Percentiles rank a stretch among this genome's conserved stretches.
Evolutionary conservation across 2,888 invertebrate species (phyloP).

Genomic region (Synanthedon tipuliformis): DNA sequence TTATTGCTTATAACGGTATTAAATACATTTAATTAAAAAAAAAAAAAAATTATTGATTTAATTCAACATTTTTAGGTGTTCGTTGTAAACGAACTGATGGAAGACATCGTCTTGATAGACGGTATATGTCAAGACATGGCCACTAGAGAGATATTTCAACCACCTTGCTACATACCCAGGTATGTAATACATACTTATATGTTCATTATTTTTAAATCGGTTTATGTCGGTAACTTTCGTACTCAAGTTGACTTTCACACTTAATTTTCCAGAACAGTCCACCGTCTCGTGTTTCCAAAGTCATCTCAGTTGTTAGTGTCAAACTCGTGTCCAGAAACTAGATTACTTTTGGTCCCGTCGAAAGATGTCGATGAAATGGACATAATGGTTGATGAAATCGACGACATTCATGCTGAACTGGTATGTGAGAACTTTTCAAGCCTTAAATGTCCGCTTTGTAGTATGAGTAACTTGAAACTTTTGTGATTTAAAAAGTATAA

Average conservation of each 20-base stretch:
- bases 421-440: constrained; percentile 14
- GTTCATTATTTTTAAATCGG: too few relatives aligned
- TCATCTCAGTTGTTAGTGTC: constrained; percentile 47
- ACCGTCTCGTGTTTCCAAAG: constrained; percentile 52
- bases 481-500: too few relatives aligned
- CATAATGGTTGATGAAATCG: constrained; percentile 59
- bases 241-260: neutral
- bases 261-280: constrained; percentile 38
- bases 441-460: too few relatives aligned
- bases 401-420: constrained; percentile 56
- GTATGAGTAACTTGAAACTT: too few relatives aligned
- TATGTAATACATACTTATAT: constrained; percentile 15
- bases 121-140: constrained; percentile 66
- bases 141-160: constrained; percentile 64
- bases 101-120: constrained; percentile 69
- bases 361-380: constrained; percentile 57
- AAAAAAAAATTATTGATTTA: neutral
- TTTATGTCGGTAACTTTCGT: neutral
- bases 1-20: too few relatives aligned
- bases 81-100: constrained; percentile 65
- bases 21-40: too few relatives aligned
- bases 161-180: constrained; percentile 71
- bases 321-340: constrained; percentile 44
- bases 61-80: constrained; percentile 34
- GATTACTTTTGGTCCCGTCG: constrained; percentile 51